A percentile compares a stretch with the other conserved stretches of the same genome.
Conservation (phyloP, 1,140 invertebrate genomes). For the Gonioctena quinquepunctata region DNA sequence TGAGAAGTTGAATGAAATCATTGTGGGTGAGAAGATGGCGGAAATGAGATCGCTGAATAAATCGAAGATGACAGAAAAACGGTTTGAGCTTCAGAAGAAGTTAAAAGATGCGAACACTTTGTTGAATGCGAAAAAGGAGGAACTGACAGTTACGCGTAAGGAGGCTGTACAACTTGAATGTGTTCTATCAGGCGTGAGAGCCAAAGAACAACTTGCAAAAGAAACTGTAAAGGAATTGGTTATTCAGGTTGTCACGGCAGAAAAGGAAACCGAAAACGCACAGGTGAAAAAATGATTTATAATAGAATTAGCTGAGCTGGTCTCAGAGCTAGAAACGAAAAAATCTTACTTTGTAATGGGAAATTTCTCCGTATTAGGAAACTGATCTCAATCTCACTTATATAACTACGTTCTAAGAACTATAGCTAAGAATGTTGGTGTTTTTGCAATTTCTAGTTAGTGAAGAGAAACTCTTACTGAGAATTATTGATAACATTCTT, state of each 20-base stretch:
- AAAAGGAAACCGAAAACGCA: neutral
- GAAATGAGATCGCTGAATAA: neutral
- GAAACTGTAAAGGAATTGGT: constrained; percentile 15
- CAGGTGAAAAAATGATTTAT: constrained; percentile 1
- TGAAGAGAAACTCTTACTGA: no score
- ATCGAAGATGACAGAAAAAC: neutral
- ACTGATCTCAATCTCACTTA: no score
- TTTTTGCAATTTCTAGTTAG: no score
- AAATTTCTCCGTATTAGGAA: no score
- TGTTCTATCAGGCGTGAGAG: neutral
- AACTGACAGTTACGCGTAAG: neutral
- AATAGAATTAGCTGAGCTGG: no score
- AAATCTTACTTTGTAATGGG: no score
- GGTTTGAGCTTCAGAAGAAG: constrained; percentile 5
- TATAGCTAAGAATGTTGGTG: no score
- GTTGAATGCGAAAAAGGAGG: neutral
- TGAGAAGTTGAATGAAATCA: neutral
- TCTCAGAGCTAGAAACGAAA: no score
- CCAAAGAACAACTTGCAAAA: constrained; percentile 10
- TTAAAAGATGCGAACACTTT: neutral
- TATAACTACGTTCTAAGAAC: no score
- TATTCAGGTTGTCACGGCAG: constrained; percentile 5
- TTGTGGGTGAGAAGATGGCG: neutral
- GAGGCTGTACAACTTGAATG: neutral
- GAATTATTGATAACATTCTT: no score